A percentile compares a stretch with the other conserved stretches of the same genome.
Conservation (phyloP, 2,888 invertebrate genomes). For the Drymonia ruficornis region DNA sequence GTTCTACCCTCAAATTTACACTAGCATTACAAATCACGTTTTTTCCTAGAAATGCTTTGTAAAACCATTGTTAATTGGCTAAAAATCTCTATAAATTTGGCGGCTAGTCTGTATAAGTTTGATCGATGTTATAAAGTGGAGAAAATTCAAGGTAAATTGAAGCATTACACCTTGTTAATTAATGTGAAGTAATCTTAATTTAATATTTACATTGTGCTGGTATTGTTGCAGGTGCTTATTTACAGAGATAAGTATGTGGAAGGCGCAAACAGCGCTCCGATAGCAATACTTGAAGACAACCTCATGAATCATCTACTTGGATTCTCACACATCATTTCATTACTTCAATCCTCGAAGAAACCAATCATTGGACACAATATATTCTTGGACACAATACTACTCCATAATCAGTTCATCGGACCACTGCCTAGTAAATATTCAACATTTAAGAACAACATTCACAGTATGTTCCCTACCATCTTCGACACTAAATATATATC, state of each 20-base stretch:
- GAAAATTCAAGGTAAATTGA: too few species aligned
- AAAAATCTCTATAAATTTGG: too few species aligned
- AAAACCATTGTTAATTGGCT: too few species aligned
- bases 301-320: constrained; percentile 84
- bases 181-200: too few species aligned
- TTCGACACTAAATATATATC: constrained; percentile 91
- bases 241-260: constrained; percentile 71
- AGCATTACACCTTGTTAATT: too few species aligned
- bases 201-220: neutral
- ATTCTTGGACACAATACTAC: constrained; percentile 87
- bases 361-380: constrained; percentile 92
- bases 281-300: constrained; percentile 74
- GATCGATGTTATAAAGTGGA: too few species aligned
- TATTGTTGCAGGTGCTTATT: constrained; percentile 66
- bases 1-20: too few species aligned
- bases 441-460: constrained; percentile 86
- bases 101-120: too few species aligned
- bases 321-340: constrained; percentile 87
- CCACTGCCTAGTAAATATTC: constrained; percentile 87
- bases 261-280: constrained; percentile 63
- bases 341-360: constrained; percentile 85
- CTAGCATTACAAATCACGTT: too few species aligned
- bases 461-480: constrained; percentile 86
- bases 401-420: constrained; percentile 89
- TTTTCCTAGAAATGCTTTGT: too few species aligned